These are phyloP conservation scores for Danaus melanippus DNA, from an alignment of 1,140 invertebrate genomes.

Conservation along the genomic window DNA sequence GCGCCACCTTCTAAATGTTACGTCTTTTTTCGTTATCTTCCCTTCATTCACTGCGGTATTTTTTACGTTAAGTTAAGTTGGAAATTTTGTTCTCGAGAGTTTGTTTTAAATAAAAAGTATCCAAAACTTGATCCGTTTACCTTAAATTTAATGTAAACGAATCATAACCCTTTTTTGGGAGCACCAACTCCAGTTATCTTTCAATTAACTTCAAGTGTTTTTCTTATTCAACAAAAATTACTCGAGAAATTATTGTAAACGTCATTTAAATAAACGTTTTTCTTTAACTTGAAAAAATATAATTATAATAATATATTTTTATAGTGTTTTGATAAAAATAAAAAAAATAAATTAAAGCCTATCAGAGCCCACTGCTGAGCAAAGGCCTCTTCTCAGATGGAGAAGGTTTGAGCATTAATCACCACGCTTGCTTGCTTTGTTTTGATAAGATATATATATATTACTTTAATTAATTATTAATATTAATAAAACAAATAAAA, in stretches of 20 bases:
- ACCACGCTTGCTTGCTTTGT: too few species aligned
- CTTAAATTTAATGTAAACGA: constrained; percentile 47
- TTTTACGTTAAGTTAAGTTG: not conserved
- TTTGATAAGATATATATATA: too few species aligned
- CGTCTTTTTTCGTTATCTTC: constrained; percentile 22
- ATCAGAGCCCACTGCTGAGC: too few species aligned
- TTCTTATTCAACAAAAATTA: constrained; percentile 13
- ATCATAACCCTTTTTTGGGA: constrained; percentile 52
- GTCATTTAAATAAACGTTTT: constrained; percentile 2
- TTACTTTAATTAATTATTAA: not conserved
- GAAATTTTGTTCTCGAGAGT: constrained; percentile 4
- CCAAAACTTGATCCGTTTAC: constrained; percentile 3
- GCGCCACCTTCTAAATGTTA: constrained; percentile 33
- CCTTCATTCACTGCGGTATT: constrained; percentile 13
- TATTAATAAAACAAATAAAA: not conserved
- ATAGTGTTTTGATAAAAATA: too few species aligned
- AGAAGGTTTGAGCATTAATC: too few species aligned
- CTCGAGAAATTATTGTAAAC: constrained; percentile 4
- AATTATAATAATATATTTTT: not conserved
- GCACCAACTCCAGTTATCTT: constrained; percentile 49
- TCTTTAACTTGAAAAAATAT: not conserved
- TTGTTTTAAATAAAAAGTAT: constrained; percentile 3
- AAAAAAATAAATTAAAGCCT: too few species aligned
- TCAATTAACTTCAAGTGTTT: constrained; percentile 50
- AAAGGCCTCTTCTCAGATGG: too few species aligned